phyloP scores from a whole-genome alignment of 2,888 invertebrate genomes.

The Criorhina ranunculi region DNA sequence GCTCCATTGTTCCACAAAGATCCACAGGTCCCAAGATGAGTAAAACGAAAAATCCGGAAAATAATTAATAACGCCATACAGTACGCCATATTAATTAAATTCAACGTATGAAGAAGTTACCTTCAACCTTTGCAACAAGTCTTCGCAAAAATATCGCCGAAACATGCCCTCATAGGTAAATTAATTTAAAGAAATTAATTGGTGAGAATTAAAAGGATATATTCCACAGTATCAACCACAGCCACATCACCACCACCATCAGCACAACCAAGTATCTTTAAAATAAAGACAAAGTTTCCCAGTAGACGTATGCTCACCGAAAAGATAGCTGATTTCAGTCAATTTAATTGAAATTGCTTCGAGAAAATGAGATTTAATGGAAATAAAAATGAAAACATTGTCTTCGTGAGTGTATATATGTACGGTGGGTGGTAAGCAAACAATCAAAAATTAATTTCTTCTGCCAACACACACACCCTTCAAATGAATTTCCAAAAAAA shows the following conservation, averaged over 20 bases:
- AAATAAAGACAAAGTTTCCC: background rate
- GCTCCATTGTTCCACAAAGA: too few relatives aligned
- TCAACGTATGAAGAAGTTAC: background rate
- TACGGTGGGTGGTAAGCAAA: background rate
- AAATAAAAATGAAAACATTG: background rate
- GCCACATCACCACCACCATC: too few relatives aligned
- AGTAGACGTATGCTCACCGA: background rate
- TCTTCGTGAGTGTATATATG: background rate
- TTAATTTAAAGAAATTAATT: slow-evolving; percentile 26
- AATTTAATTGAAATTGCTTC: slow-evolving; percentile 26
- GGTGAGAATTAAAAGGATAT: background rate
- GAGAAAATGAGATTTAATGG: background rate
- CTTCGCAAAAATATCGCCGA: background rate
- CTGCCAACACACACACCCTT: slow-evolving; percentile 2
- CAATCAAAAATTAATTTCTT: slow-evolving; percentile 8
- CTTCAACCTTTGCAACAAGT: background rate
- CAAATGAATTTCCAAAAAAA: slow-evolving; percentile 17
- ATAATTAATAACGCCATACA: too few relatives aligned
- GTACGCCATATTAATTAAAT: slow-evolving; percentile 27
- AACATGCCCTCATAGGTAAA: slow-evolving; percentile 12
- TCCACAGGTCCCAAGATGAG: too few relatives aligned
- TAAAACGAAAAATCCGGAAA: too few relatives aligned
- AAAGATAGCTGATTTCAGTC: slow-evolving; percentile 11
- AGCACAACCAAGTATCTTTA: background rate
- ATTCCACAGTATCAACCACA: background rate